Evolutionary conservation across 2,797 vertebrate species (phyloP).

Genomic region (Enteromius mattozi): DNA sequence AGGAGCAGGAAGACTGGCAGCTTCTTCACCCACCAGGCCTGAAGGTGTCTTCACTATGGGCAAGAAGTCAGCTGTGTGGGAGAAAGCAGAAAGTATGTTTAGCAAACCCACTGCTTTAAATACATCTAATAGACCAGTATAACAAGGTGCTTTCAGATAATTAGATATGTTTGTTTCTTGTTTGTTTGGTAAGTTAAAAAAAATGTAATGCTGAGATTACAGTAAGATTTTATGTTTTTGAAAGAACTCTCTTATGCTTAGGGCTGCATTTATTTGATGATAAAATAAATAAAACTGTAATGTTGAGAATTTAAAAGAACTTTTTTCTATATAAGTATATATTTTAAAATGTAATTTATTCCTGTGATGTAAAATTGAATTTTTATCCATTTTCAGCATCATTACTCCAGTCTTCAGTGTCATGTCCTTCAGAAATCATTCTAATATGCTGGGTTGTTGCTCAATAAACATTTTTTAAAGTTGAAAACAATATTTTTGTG

Average conservation of each 20-base stretch:
- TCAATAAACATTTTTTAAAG: not conserved
- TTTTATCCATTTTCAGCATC: not conserved
- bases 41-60: slow-evolving; percentile 82
- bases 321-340: not conserved
- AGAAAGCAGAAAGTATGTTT: not conserved
- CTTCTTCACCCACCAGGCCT: slow-evolving; percentile 85
- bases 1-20: slow-evolving; percentile 77
- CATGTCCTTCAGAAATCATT: not conserved
- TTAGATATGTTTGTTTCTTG: not conserved
- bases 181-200: not conserved
- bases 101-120: not conserved
- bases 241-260: not conserved
- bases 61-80: slow-evolving; percentile 80
- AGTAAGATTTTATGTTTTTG: not conserved
- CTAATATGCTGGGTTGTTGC: not conserved
- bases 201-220: not conserved
- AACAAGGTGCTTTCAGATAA: not conserved
- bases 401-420: not conserved
- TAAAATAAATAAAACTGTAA: not conserved
- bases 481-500: not conserved
- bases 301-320: not conserved
- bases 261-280: not conserved
- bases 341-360: not conserved
- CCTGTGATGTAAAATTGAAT: not conserved
- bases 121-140: not conserved